Evolutionary conservation across 2,888 invertebrate genomes (phyloP).

Genomic region (Plemyria rubiginata): DNA sequence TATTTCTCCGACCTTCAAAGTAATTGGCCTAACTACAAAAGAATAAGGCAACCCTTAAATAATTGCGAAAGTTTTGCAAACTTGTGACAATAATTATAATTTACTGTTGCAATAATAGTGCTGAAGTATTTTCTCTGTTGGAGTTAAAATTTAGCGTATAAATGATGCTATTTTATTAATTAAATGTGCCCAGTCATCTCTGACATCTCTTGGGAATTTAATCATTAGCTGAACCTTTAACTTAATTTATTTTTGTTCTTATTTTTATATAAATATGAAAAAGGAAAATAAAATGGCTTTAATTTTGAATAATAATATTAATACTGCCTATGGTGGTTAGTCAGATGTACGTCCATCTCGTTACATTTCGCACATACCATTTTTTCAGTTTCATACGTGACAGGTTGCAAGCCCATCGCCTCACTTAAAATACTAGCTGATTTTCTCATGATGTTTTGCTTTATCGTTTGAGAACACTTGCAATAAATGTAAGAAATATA

Average conservation of each 20-base stretch:
- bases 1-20: constrained; percentile 11
- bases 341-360: no score
- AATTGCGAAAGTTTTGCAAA: constrained; percentile 53
- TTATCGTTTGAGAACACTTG: no score
- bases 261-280: not conserved
- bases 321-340: no score
- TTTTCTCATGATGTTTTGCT: no score
- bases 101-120: constrained; percentile 44
- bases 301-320: no score
- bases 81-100: constrained; percentile 52
- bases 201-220: not conserved
- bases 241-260: not conserved
- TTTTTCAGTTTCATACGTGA: no score
- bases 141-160: constrained; percentile 40
- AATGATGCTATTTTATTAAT: constrained; percentile 25
- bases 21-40: constrained; percentile 32
- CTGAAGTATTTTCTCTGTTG: constrained; percentile 43
- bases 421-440: no score
- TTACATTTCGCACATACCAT: no score
- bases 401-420: no score
- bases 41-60: constrained; percentile 44
- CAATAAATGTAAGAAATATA: no score
- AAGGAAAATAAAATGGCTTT: no score
- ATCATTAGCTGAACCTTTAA: not conserved
- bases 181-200: constrained; percentile 18